These are phyloP conservation scores for Neodiprion pinetum DNA, from an alignment of 1,140 invertebrate genomes.

Conservation along the genomic window DNA sequence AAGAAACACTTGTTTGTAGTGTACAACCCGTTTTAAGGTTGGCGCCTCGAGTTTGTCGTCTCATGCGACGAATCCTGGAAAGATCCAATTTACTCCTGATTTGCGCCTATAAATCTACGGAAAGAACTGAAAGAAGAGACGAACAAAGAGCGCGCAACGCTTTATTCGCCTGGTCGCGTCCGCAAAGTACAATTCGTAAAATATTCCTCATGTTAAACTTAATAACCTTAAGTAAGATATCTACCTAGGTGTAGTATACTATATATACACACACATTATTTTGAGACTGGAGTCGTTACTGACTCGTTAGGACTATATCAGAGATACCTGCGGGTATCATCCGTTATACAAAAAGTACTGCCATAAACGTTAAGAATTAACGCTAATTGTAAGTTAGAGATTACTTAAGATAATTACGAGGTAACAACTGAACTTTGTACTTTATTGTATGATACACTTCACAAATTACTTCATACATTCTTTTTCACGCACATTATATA, in stretches of 20 bases:
- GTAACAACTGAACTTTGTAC: constrained; percentile 23
- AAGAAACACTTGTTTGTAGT: background rate
- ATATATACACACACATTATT: background rate
- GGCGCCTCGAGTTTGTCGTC: background rate
- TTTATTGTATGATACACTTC: constrained; percentile 33
- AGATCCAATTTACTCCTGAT: background rate
- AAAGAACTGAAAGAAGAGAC: no score
- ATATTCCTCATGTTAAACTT: background rate
- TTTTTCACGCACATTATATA: no score
- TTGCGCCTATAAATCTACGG: background rate
- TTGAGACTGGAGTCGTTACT: constrained; percentile 42
- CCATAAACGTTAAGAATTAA: constrained; percentile 33
- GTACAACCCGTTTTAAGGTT: background rate
- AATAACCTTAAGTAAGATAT: background rate
- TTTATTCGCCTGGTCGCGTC: no score
- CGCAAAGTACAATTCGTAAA: background rate
- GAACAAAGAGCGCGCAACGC: no score
- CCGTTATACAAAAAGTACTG: constrained; percentile 41
- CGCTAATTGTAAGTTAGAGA: constrained; percentile 28
- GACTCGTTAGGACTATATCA: constrained; percentile 30
- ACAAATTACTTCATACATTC: no score
- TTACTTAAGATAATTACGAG: constrained; percentile 17
- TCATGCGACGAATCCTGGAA: background rate
- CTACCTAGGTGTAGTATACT: background rate
- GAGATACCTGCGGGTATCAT: constrained; percentile 29